Evolutionary conservation across 2,888 invertebrate species (phyloP).

Genomic region (Amphiduros pacificus): DNA sequence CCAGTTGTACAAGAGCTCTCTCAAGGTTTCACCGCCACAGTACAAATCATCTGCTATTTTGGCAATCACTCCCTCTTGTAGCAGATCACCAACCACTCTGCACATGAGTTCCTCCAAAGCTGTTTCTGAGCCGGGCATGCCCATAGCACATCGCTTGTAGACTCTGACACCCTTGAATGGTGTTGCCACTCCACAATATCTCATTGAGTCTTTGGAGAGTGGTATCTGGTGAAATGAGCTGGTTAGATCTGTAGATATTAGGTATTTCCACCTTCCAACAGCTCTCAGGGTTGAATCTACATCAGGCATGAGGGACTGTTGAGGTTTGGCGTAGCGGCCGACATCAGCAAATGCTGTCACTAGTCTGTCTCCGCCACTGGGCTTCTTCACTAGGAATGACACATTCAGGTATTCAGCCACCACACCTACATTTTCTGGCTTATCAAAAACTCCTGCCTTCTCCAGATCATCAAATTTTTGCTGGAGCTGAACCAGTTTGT

Average conservation of each 20-base stretch:
- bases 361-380: background rate
- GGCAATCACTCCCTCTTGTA: background rate
- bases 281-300: background rate
- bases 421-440: slow-evolving; percentile 12
- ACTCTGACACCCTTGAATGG: background rate
- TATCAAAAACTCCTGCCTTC: slow-evolving; percentile 1
- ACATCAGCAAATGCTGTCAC: background rate
- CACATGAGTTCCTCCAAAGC: background rate
- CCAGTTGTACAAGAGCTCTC: background rate
- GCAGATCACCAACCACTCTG: background rate
- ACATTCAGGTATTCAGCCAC: slow-evolving; percentile 12
- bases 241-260: background rate
- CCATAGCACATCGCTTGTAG: background rate
- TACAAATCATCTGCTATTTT: background rate
- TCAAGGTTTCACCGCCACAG: background rate
- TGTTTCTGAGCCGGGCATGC: background rate
- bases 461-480: slow-evolving; percentile 19
- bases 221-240: background rate
- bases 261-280: background rate
- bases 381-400: background rate
- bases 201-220: background rate
- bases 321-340: background rate
- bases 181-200: background rate
- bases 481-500: slow-evolving; percentile 17
- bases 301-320: background rate